Conservation (phyloP, 2,888 invertebrate species). For the Cremastinae sp. region DNA sequence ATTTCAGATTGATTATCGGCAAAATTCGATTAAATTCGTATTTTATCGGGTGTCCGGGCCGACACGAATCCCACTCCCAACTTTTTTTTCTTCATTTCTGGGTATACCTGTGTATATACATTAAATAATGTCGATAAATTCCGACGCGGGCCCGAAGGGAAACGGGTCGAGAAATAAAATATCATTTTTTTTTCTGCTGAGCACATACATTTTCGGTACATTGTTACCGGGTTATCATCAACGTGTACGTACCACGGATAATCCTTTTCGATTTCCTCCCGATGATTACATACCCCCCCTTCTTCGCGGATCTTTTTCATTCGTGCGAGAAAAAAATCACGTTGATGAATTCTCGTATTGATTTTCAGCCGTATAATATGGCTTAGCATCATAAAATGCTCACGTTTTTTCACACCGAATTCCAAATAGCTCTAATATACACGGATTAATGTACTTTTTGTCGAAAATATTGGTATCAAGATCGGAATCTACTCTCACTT, state of each 20-base stretch:
- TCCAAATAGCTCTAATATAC: too few relatives aligned
- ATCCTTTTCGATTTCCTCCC: slow-evolving; percentile 8
- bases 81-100: too few relatives aligned
- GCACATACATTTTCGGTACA: slow-evolving; percentile 13
- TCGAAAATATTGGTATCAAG: too few relatives aligned
- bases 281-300: slow-evolving; percentile 22
- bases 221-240: slow-evolving; percentile 5
- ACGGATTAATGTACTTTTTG: too few relatives aligned
- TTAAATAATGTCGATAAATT: slow-evolving; percentile 22
- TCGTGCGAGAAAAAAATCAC: slow-evolving; percentile 1
- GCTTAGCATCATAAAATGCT: too few relatives aligned
- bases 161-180: slow-evolving; percentile 14
- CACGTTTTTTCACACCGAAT: too few relatives aligned
- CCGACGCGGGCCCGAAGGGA: background rate
- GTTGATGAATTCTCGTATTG: slow-evolving; percentile 28
- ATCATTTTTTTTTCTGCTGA: slow-evolving; percentile 10
- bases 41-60: slow-evolving; percentile 28
- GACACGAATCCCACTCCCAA: slow-evolving; percentile 3
- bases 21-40: slow-evolving; percentile 34
- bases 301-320: background rate
- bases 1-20: slow-evolving; percentile 42
- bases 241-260: slow-evolving; percentile 28
- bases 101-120: too few relatives aligned
- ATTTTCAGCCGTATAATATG: slow-evolving; percentile 20
- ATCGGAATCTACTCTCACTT: too few relatives aligned